These are phyloP conservation scores for Diaprepes abbreviatus DNA, from an alignment of 2,888 invertebrate species.

Conservation along the genomic window DNA sequence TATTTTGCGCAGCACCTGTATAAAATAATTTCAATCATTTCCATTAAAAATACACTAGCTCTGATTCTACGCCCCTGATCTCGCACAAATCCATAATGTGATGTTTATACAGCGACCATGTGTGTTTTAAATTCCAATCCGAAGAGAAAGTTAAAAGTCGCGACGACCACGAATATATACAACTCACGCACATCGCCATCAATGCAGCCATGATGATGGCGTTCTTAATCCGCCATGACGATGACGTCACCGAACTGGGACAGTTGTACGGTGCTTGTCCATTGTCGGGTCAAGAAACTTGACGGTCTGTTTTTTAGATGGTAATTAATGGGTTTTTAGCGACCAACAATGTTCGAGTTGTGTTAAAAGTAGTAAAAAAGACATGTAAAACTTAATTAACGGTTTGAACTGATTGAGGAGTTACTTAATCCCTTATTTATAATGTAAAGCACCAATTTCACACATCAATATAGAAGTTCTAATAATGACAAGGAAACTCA, in stretches of 20 bases:
- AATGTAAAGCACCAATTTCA: too few species aligned
- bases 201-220: conserved; percentile 14
- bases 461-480: too few species aligned
- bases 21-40: too few species aligned
- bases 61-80: not conserved
- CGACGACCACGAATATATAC: not conserved
- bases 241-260: conserved; percentile 28
- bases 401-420: too few species aligned
- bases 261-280: conserved; percentile 11
- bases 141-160: conserved; percentile 15
- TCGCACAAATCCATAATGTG: not conserved
- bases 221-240: not conserved
- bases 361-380: too few species aligned
- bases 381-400: too few species aligned
- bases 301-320: not conserved
- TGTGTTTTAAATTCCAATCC: conserved; percentile 11
- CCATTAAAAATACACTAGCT: too few species aligned
- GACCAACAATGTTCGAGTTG: too few species aligned
- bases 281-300: conserved; percentile 11
- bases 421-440: too few species aligned
- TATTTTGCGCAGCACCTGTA: too few species aligned
- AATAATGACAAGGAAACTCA: too few species aligned
- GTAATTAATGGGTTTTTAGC: not conserved
- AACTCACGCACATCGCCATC: not conserved
- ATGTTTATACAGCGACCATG: conserved; percentile 4